Base-by-base conservation (phyloP, 2,888 invertebrate species). In the Heliconius ismenius region DNA sequence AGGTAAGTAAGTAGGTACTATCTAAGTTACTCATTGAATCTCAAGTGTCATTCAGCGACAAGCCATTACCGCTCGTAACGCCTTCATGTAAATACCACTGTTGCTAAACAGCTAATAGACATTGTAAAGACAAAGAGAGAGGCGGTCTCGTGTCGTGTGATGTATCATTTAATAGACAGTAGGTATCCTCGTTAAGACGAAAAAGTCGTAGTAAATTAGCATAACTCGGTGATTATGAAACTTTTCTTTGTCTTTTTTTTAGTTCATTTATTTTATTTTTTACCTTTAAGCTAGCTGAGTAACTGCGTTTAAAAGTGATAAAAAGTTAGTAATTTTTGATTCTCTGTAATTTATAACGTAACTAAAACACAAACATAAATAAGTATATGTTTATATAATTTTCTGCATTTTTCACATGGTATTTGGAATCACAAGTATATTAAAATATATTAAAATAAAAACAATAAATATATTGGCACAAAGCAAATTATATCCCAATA, bases 1-100 rank as follows among this genome's bases (percentile, higher is more conserved):
- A 24, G 24, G 0, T 9, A 60, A 0, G 18, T n/a, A 60, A 63
- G 15, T 63, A 28, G 21, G 7, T 54, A 54, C 58, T 49, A n/a
- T 58, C 24, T 24, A 62, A 62, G 4, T 26, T 26, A 24, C 13
- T 62, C 21, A 21, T 24, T 11, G 26, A 28, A 15, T 69, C 26
- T 54, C 28, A 24, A 43, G 69, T 69, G 10, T 54, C 43, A 3
- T 49, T 49, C 43, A 28, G 54, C 39, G 69, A 69, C 69, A 69
- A 15, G 18, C 26, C 60, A 39, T 60, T 60, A 18, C 36, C n/a
- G 72, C 18, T 26, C 39, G 7, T 60, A 62, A 60, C 39, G 26
- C 24, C 36, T 62, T 60, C 39, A 39, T 62, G 62, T 72, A 72
- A 72, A 62, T 72, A 72, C 21, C 73, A 36, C 10, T 62, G 39